These are phyloP conservation scores for Rhopalosiphum maidis DNA, from an alignment of 1,140 invertebrate species.

Conservation along the genomic window DNA sequence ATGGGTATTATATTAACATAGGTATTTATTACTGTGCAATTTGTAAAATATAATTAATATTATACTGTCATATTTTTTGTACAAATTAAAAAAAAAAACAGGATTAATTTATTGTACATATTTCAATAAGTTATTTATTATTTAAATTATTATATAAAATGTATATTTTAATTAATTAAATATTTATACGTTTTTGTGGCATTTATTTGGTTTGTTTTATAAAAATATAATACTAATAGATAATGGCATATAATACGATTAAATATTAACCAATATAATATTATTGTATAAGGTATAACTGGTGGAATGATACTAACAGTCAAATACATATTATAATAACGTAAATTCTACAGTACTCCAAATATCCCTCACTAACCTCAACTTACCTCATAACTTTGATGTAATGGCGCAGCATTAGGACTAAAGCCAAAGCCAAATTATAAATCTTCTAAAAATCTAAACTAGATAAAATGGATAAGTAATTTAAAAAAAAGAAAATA, in stretches of 20 bases:
- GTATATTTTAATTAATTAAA: background rate
- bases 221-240: background rate
- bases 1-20: background rate
- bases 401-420: background rate
- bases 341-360: background rate
- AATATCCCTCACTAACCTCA: background rate
- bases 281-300: background rate
- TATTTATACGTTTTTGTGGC: background rate
- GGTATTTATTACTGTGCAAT: background rate
- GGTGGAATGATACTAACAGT: too few species aligned
- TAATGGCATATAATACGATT: background rate
- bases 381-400: background rate
- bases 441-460: background rate
- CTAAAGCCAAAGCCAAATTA: background rate
- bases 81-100: background rate
- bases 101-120: background rate
- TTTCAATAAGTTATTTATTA: background rate
- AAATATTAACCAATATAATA: background rate
- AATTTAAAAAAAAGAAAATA: background rate
- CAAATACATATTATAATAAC: too few species aligned
- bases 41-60: slow-evolving; percentile 2
- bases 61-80: background rate
- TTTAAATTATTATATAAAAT: background rate
- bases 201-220: background rate
- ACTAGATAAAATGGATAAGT: background rate